Percentiles rank a stretch among this genome's conserved stretches.
phyloP scores from a whole-genome alignment of 2,797 vertebrate species.

The Phoxinus dragarum region DNA sequence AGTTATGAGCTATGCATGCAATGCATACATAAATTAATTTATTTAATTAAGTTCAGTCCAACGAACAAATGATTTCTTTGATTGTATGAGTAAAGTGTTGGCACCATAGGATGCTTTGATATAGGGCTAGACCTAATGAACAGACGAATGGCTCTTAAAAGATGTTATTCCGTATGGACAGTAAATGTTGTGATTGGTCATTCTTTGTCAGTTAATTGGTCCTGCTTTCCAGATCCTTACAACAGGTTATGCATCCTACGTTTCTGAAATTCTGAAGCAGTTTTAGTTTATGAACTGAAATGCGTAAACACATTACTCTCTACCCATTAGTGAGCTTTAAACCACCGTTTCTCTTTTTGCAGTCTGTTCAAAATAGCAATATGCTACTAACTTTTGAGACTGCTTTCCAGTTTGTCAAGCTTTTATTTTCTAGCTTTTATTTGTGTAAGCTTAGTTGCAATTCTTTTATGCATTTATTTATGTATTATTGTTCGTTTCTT shows the following conservation, averaged over 20 bases:
- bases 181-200: background rate
- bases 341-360: background rate
- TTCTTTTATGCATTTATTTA: background rate
- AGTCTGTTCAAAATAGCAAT: background rate
- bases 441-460: conserved; percentile 1
- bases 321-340: background rate
- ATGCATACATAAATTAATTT: background rate
- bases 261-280: background rate
- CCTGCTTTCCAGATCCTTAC: background rate
- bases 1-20: background rate
- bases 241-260: background rate
- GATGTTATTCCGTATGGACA: background rate
- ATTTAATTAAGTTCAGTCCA: background rate
- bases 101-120: background rate
- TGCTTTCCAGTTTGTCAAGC: background rate
- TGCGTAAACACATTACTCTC: background rate
- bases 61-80: background rate
- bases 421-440: conserved; percentile 8
- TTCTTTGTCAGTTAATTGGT: background rate
- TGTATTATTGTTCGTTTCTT: conserved; percentile 6
- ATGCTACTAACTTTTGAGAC: conserved; percentile 2
- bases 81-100: background rate
- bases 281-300: background rate
- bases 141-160: background rate
- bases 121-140: background rate